Conservation (phyloP, 1,140 invertebrate genomes). For the Drosophila simulans region DNA sequence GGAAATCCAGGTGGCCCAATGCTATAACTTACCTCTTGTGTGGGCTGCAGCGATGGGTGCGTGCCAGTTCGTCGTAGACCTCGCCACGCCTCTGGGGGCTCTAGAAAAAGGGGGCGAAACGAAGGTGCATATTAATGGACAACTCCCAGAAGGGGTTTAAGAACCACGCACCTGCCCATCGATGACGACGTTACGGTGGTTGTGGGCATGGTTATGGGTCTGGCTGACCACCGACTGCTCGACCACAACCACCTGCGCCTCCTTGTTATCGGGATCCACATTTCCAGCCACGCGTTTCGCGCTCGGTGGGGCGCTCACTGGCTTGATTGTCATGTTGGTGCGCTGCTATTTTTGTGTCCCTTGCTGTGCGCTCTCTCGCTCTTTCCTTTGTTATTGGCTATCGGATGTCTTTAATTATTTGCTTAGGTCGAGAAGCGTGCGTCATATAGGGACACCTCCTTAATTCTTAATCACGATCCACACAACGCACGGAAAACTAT, state of each 20-base stretch:
- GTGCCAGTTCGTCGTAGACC: conserved; percentile 75
- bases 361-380: background rate
- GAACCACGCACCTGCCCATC: conserved; percentile 57
- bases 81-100: conserved; percentile 81
- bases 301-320: conserved; percentile 72
- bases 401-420: conserved; percentile 1
- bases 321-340: conserved; percentile 74
- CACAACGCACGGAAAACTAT: conserved; percentile 9
- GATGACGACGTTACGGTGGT: conserved; percentile 65
- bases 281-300: conserved; percentile 60
- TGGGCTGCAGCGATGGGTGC: conserved; percentile 80
- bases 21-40: conserved; percentile 67
- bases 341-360: conserved; percentile 6
- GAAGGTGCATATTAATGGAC: conserved; percentile 6
- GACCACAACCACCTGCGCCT: conserved; percentile 64
- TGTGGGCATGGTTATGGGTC: conserved; percentile 33
- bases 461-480: conserved; percentile 1
- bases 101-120: conserved; percentile 26
- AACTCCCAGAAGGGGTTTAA: background rate
- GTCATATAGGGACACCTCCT: conserved; percentile 16
- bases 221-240: conserved; percentile 74
- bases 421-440: conserved; percentile 4
- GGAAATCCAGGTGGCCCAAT: background rate
- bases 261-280: conserved; percentile 65
- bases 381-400: background rate